A percentile compares a stretch with the other conserved stretches of the same genome.
Evolutionary conservation across 2,113 vertebrate species (phyloP).

Genomic region (Notechis scutatus): DNA sequence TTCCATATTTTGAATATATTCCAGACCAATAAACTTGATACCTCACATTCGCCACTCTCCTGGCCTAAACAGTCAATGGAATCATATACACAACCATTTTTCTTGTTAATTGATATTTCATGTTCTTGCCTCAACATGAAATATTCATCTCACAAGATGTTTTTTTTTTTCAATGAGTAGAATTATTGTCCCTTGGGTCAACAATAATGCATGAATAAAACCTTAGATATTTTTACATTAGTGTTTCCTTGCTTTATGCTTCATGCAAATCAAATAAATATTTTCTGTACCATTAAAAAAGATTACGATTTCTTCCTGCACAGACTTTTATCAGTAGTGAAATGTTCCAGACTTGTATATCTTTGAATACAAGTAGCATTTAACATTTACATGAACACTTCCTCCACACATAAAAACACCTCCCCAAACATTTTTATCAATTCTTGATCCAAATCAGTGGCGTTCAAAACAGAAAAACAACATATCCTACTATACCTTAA

Average conservation of each 20-base stretch:
- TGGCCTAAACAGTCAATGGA: neutral
- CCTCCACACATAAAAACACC: neutral
- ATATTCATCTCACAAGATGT: neutral
- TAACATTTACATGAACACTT: neutral
- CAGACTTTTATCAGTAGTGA: neutral
- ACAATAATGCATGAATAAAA: neutral
- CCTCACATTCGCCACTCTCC: neutral
- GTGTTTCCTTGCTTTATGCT: neutral
- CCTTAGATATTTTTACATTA: neutral
- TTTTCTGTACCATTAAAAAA: fast-evolving
- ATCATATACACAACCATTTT: neutral
- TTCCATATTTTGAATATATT: neutral
- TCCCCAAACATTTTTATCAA: neutral
- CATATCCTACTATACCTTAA: neutral
- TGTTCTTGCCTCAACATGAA: neutral
- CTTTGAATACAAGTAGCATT: neutral
- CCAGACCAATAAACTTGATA: neutral
- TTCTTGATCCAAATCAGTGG: neutral
- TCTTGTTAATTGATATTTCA: neutral
- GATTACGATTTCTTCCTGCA: neutral
- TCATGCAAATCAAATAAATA: conserved; percentile 1
- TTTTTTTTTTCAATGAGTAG: neutral
- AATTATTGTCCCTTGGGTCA: neutral
- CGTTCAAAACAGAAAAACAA: neutral
- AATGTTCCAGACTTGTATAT: neutral